Conservation (phyloP, 2,888 invertebrate species). For the Dolichopus griseipennis region DNA sequence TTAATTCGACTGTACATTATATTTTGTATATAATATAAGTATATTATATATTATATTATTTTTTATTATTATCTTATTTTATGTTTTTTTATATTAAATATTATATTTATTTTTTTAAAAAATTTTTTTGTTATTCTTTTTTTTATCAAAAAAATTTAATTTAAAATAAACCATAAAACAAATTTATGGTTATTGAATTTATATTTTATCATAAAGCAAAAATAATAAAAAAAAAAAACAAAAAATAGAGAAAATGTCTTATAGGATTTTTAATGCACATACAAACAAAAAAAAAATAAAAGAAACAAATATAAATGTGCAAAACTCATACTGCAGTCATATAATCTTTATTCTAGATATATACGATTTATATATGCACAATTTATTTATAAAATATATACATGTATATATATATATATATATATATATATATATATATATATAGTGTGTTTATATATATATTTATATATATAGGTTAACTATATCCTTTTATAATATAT, state of each 20-base stretch:
- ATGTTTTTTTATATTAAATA: too few relatives aligned
- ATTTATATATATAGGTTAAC: not conserved
- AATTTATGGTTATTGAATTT: conserved; percentile 6
- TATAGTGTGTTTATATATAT: not conserved
- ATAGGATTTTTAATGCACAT: not conserved
- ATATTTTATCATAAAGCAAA: conserved; percentile 6
- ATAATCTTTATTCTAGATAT: not conserved
- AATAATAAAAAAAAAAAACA: not conserved
- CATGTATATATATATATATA: not conserved
- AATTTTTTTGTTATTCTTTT: too few relatives aligned
- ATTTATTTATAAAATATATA: not conserved
- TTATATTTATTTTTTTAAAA: too few relatives aligned
- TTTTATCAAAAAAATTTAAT: conserved; percentile 5
- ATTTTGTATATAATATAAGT: too few relatives aligned
- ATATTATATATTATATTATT: too few relatives aligned
- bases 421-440: not conserved
- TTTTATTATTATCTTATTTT: too few relatives aligned
- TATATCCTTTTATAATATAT: not conserved
- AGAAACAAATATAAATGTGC: not conserved
- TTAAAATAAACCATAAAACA: conserved; percentile 6
- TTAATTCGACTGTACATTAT: too few relatives aligned
- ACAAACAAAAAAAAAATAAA: not conserved
- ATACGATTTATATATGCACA: not conserved
- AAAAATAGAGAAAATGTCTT: not conserved
- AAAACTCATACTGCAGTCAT: not conserved